Base-by-base conservation (phyloP, 2,888 invertebrate species). In the Diaphora mendica region DNA sequence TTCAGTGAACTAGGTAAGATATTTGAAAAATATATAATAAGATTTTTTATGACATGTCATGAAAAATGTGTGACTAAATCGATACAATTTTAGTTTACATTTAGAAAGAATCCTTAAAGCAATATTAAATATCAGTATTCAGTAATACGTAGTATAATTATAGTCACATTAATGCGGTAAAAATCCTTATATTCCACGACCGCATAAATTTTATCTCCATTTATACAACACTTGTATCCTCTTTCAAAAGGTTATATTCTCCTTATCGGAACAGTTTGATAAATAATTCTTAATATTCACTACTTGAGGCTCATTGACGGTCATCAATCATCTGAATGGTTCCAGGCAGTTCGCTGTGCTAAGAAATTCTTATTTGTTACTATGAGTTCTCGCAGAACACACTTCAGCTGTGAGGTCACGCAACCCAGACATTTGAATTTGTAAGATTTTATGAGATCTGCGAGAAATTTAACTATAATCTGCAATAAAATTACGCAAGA, bases 211-310 rank as follows among this genome's bases (percentile, higher is more conserved):
- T 59, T 59, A 55, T n/a, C 15, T 39, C 39, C 59, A 71, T 67
- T 66, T 55, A 64, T 73, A 75, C 74, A 74, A 75, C 70, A 80
- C 77, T 83, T 77, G 64, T 68, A 74, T 70, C 33, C 35, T 44
- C 73, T 67, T 51, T 76, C 72, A 81, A 84, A 85, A 77, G 78
- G 73, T 68, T 81, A 78, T 81, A 84, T 87, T 84, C 86, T 83
- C 79, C 80, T 82, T 84, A 87, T 86, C 80, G 79, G 70, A 85
- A 81, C 74, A 82, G 82, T 85, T 87, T 85, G 85, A 87, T 89
- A 89, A 89, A 90, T 88, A 88, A 87, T 86, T 88, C 89, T 87
- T 89, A 89, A 89, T 91, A 91, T 90, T 90, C 88, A 90, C 88
- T 87, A 88, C 85, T 89, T 83, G 83, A 82, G 78, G 82, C 82